Percentiles rank a stretch among this genome's conserved stretches.
Evolutionary conservation across 37 sponge, comb jelly and placozoan species (phyloP).

Genomic region (Dysidea cf. avara): DNA sequence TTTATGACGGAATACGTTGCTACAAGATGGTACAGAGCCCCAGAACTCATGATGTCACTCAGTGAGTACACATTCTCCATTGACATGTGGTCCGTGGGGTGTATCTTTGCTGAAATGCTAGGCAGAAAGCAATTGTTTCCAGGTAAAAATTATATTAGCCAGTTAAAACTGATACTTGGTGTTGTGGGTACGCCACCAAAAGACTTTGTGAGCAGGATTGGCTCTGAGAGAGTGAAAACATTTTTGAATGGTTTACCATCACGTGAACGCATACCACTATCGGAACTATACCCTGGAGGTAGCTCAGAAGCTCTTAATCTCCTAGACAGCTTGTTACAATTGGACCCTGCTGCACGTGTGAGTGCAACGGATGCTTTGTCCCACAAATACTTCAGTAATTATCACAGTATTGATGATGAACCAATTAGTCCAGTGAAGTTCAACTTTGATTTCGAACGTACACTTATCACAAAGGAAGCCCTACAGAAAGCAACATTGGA

Average conservation of each 20-base stretch:
- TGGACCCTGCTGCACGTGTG: constrained; percentile 63
- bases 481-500: constrained; percentile 63
- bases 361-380: constrained; percentile 58
- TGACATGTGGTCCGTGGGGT: constrained; percentile 92
- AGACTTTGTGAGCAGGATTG: constrained; percentile 60
- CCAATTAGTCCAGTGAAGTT: constrained; percentile 76
- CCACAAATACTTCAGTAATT: constrained; percentile 76
- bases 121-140: constrained; percentile 84
- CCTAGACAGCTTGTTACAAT: constrained; percentile 61
- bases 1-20: constrained; percentile 98
- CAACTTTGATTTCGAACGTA: constrained; percentile 88
- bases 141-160: constrained; percentile 83
- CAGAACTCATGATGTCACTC: constrained; percentile 89
- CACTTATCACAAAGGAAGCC: constrained; percentile 55
- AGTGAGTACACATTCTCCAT: constrained; percentile 83
- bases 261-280: constrained; percentile 46
- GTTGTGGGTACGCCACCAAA: constrained; percentile 85
- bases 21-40: constrained; percentile 95
- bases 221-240: constrained; percentile 72
- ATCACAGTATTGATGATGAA: constrained; percentile 86
- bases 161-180: constrained; percentile 82
- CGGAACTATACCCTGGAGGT: constrained; percentile 65
- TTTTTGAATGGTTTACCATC: constrained; percentile 67
- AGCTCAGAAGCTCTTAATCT: constrained; percentile 59
- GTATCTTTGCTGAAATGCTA: constrained; percentile 89